Conservation (phyloP, 1,140 invertebrate genomes). For the Saccostrea glomerata region DNA sequence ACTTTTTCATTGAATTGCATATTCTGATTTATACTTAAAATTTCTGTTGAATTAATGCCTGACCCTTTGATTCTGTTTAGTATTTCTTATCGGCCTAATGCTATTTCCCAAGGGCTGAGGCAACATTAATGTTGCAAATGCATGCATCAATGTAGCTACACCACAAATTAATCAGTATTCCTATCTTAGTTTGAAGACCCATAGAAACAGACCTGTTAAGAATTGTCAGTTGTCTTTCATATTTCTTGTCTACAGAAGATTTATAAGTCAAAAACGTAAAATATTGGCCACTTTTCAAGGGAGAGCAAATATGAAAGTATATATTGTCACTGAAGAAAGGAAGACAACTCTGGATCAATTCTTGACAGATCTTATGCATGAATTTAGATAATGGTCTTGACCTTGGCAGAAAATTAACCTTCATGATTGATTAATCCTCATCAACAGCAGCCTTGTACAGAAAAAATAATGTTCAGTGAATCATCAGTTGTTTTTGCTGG, state of each 20-base stretch:
- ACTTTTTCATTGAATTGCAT: background rate
- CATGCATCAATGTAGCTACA: slow-evolving; percentile 21
- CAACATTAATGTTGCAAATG: background rate
- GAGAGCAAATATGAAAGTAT: too few relatives aligned
- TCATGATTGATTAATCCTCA: background rate
- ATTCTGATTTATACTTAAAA: too few relatives aligned
- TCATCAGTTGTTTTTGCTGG: background rate
- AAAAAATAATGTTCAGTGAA: background rate
- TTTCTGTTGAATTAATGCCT: too few relatives aligned
- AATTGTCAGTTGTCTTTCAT: too few relatives aligned
- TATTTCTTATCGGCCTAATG: slow-evolving; percentile 1
- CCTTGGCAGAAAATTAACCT: background rate
- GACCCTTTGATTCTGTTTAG: background rate
- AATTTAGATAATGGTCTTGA: background rate
- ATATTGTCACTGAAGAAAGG: background rate
- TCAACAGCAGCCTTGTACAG: background rate
- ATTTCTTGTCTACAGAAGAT: too few relatives aligned
- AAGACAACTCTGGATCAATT: background rate
- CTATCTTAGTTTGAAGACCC: too few relatives aligned
- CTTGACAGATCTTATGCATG: background rate
- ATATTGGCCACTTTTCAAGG: too few relatives aligned
- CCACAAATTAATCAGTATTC: background rate
- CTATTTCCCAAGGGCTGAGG: background rate
- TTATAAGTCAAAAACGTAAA: too few relatives aligned
- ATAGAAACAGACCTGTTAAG: too few relatives aligned